Base-by-base conservation (phyloP, 2,888 invertebrate genomes). In the Isoperla grammatica region DNA sequence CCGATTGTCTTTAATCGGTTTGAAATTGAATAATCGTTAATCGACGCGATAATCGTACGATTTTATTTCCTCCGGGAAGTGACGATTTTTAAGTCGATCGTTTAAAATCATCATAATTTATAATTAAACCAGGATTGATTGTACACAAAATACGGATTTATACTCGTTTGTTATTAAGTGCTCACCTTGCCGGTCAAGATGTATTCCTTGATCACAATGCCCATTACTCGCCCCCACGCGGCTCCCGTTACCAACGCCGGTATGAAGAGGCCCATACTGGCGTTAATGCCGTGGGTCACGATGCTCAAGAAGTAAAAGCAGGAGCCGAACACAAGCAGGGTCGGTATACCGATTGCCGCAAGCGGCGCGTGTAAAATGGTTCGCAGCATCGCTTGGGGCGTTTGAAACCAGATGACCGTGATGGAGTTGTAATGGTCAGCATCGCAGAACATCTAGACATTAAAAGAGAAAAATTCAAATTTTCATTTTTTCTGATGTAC, bases 181-280 rank as follows among this genome's bases (percentile, higher is more conserved):
- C 53, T 37, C 8, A 61, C 63, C 12, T 35, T 43, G 29, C 23
- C 35, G 5, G 91, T 90, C 67, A 86, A 79, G 1, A 69, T 61
- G 55, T 84, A 68, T 61, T 75, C 77, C 65, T 81, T 81, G 60
- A 93, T 76, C 2, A 82, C 75, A 66, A 91, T 87, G 2, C 95
- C 95, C 40, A 94, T 75, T 1, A 97, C 78, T 61, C 99, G 80
- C 0, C 99, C 99, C 97, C 98, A 99, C 1, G 96, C 95, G 2
- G 98, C 96, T 2, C 99, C 99, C 1, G 93, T 92, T 60, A 99
- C 78, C 17, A 98, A 78, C 19, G 90, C 87, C 0, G 99, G 99
- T 73, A 99, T 98, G 74, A 99, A 99, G 49, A 99, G 81, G 1
- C 99, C 99, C 68, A 92, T 87, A 1, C 97, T 96, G 13, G 97